Base-by-base conservation (phyloP, 2,888 invertebrate genomes). In the Prenolepis imparis region DNA sequence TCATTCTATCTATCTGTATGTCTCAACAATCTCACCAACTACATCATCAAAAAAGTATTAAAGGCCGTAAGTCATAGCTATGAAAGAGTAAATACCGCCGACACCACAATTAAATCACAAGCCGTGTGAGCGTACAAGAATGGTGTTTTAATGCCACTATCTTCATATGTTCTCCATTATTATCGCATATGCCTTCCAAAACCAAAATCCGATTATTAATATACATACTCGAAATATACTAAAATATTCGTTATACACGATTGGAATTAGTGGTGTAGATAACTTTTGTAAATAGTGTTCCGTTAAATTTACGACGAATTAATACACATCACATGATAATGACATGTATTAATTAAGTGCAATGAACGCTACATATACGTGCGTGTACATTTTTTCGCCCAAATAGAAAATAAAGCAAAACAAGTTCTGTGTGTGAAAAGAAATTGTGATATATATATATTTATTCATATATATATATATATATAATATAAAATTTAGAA, bases 81-180 rank as follows among this genome's bases (percentile, higher is more conserved):
- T 64, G 78, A 86, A 64, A 66, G 64, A 66, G 57, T 61, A 70
- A 80, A 86, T 80, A 85, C 64, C 82, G 83, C 89, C 82, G 84
- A 91, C 87, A 89, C 89, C 87, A 83, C 74, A 59, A 84, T 86
- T 85, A 85, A 88, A 84, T 85, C 80, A 63, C 83, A 78, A 88
- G 72, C 64, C 73, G 78, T 82, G 73, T 75, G 82, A 52, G 36
- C 64, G 61, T 61, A 88, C 63, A 75, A n/a, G 44, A 18, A 32
- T 77, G 81, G 24, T n/a, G 24, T 24, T 28, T 41, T 61, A 41
- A 70, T 59, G 21, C 28, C 68, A 68, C 67, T 52, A 55, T 32
- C 18, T 74, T 82, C 32, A 3, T 28, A 28, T 28, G 36, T 52
- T 84, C 52, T 8, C 67, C 24, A 32, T 57, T 52, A 48, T 66